A percentile compares a stretch with the other conserved stretches of the same genome.
These are phyloP conservation scores for Nothoprocta perdicaria DNA, from an alignment of 2,113 vertebrate genomes.

Conservation along the genomic window DNA sequence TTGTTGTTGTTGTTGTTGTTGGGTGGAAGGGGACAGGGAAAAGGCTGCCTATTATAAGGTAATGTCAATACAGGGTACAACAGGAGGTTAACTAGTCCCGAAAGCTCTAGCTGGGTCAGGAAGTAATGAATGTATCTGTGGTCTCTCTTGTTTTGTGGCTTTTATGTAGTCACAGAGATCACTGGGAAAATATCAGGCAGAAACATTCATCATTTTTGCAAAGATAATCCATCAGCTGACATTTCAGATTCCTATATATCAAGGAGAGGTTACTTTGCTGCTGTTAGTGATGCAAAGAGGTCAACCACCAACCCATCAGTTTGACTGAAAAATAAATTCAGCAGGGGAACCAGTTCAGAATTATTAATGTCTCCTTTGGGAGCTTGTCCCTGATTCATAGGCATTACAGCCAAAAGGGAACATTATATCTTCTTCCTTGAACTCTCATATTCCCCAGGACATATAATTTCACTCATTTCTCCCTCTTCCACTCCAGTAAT, in stretches of 20 bases:
- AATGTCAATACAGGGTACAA: background rate
- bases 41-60: rapidly evolving
- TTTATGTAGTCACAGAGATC: background rate
- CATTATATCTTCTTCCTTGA: background rate
- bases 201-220: background rate
- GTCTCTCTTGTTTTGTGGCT: background rate
- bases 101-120: background rate
- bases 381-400: background rate
- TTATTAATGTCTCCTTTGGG: background rate
- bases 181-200: background rate
- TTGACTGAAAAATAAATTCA: background rate
- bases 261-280: background rate
- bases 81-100: background rate
- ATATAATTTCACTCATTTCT: background rate
- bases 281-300: background rate
- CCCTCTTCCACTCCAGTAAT: background rate
- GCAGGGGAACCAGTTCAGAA: background rate
- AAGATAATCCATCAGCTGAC: background rate
- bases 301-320: background rate
- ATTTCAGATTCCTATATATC: background rate
- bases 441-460: background rate
- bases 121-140: background rate
- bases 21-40: background rate
- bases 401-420: background rate
- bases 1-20: background rate